Evolutionary conservation across 92 coral and sea anemone species (phyloP), one percentile per base, ranked within the genome.

Genomic region (Umimayanthus kanabou): DNA sequence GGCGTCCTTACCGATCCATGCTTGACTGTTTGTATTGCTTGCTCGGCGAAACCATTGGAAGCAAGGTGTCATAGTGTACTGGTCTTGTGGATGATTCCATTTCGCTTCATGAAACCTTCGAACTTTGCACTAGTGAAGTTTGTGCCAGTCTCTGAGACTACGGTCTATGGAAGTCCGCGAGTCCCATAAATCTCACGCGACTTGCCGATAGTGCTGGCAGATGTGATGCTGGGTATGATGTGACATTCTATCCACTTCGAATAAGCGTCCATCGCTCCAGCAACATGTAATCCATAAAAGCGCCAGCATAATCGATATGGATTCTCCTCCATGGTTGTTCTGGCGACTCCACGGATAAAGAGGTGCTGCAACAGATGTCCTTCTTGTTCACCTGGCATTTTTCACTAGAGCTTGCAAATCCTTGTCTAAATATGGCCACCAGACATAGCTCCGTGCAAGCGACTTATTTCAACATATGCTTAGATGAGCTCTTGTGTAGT

Each of bases 21-120:
- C 85, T 90, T 85, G 77, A 90, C 85, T 15, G 91, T 88, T 61
- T 92, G 93, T 9, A 92, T 91, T 53, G 95, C 91, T 84, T 91
- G 80, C 28, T 88, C 91, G 15, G 90, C 93, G 2, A 90, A 53
- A 14, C 95, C 91, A 74, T 90, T 90, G 39, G 93, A 92, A 29
- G 93, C 82, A 49, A 93, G 92, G 67, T 92, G 94, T 85, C 72
- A 92, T 37, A 93, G 94, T 37, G 91, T 85, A n/a, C 89, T 80
- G 81, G 92, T 90, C 49, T 33, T 33, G 37, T 33, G 37, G 37
- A 33, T 0, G 37, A 33, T 33, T 33, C 37, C 37, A 2, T 33
- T 80, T 70, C 72, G 88, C 55, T 67, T 84, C 87, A 69, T 64
- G 87, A 84, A 84, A 84, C 69, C 80, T 84, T 84, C 87, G 26